phyloP scores from a whole-genome alignment of 2,797 vertebrate species.

The Micropoecilia bifurca region DNA sequence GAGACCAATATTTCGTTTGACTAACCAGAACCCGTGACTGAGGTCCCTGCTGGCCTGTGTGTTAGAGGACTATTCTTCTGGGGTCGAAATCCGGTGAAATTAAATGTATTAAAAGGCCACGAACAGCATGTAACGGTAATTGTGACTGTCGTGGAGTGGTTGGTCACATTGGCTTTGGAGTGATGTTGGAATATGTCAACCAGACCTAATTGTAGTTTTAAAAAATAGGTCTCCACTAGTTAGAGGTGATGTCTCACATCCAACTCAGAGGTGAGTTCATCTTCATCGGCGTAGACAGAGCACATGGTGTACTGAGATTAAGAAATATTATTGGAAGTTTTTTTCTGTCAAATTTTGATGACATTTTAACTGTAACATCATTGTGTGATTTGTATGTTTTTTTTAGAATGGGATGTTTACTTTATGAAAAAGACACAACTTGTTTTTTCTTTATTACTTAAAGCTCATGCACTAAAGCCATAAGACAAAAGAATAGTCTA shows the following conservation, averaged over 20 bases:
- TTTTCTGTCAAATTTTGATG: not conserved
- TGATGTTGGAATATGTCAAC: not conserved
- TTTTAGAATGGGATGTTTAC: not conserved
- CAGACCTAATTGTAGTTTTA: not conserved
- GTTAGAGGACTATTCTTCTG: not conserved
- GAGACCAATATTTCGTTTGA: not conserved
- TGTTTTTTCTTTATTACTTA: not conserved
- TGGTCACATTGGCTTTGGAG: not conserved
- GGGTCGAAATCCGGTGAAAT: not conserved
- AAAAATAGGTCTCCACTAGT: not conserved
- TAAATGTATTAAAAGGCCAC: not conserved
- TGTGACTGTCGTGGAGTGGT: not conserved
- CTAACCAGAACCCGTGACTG: not conserved
- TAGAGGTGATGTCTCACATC: not conserved
- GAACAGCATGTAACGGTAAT: too few relatives aligned
- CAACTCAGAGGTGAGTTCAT: not conserved
- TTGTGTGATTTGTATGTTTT: not conserved
- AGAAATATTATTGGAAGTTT: not conserved
- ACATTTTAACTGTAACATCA: not conserved
- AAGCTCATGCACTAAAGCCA: not conserved
- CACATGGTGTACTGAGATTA: not conserved
- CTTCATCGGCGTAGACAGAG: not conserved
- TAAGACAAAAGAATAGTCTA: not conserved
- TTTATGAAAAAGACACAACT: not conserved
- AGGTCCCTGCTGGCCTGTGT: not conserved